Percentiles rank a stretch among this genome's conserved stretches.
These are phyloP conservation scores for Nasonia longicornis DNA, from an alignment of 1,140 invertebrate species.

Conservation along the genomic window DNA sequence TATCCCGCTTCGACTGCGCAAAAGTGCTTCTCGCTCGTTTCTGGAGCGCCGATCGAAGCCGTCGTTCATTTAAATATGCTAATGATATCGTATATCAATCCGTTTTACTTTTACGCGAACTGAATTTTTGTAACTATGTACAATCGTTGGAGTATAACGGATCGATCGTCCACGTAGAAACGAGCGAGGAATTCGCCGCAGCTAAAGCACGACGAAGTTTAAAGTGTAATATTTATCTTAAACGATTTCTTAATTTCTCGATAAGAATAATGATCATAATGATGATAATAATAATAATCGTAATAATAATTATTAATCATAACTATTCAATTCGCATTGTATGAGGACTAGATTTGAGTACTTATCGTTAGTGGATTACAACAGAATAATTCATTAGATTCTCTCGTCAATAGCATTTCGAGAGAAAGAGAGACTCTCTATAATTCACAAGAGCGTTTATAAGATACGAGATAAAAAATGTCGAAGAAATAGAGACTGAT, in stretches of 20 bases:
- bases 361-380: constrained; percentile 65
- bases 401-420: background rate
- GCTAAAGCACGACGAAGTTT: constrained; percentile 55
- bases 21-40: constrained; percentile 59
- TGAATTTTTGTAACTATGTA: constrained; percentile 1
- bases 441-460: constrained; percentile 2
- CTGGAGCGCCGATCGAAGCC: constrained; percentile 34
- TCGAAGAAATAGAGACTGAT: constrained; percentile 17
- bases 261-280: constrained; percentile 20
- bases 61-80: background rate
- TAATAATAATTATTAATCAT: constrained; percentile 38
- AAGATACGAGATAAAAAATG: constrained; percentile 28
- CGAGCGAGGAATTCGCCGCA: constrained; percentile 64
- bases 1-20: constrained; percentile 62
- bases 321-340: constrained; percentile 65
- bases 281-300: constrained; percentile 43
- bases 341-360: constrained; percentile 69
- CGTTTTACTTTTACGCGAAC: background rate
- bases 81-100: constrained; percentile 1
- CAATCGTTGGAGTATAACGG: background rate
- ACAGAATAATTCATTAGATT: constrained; percentile 60
- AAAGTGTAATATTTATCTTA: background rate
- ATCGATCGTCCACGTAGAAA: constrained; percentile 43
- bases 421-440: background rate
- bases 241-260: background rate